A percentile compares a stretch with the other conserved stretches of the same genome.
phyloP scores from a whole-genome alignment of 2,797 vertebrate genomes.

The Enteromius paludinosus region DNA sequence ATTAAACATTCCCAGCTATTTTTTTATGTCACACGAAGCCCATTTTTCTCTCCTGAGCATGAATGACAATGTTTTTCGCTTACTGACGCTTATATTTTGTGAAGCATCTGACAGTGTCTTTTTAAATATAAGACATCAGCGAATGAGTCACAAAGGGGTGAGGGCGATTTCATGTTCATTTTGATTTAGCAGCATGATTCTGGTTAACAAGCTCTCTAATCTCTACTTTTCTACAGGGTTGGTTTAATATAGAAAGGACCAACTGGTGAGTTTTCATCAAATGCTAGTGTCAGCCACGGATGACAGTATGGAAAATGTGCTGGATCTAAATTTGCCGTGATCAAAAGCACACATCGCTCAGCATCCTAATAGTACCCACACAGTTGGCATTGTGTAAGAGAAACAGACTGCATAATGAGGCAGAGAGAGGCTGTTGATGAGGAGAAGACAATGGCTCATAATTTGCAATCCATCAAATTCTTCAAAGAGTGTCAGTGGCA shows the following conservation, averaged over 20 bases:
- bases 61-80: not conserved
- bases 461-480: slow-evolving; percentile 53
- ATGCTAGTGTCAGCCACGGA: not conserved
- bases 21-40: not conserved
- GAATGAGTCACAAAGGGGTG: not conserved
- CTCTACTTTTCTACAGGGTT: not conserved
- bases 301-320: slow-evolving; percentile 28
- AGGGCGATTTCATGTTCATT: slow-evolving; percentile 5
- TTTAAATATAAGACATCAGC: not conserved
- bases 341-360: slow-evolving; percentile 36
- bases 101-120: not conserved
- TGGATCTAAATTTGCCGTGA: slow-evolving; percentile 32
- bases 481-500: not conserved
- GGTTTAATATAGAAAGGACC: not conserved
- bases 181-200: slow-evolving; percentile 17
- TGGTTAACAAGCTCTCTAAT: not conserved
- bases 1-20: too few species aligned
- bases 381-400: slow-evolving; percentile 24
- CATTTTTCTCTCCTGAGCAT: not conserved
- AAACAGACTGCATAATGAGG: slow-evolving; percentile 37
- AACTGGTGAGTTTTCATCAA: slow-evolving; percentile 6
- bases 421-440: not conserved
- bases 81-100: not conserved
- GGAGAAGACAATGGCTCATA: slow-evolving; percentile 27
- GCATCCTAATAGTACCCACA: slow-evolving; percentile 18